These are phyloP conservation scores for Cynopterus sphinx DNA, from an alignment of 2,797 vertebrate species.

Conservation along the genomic window DNA sequence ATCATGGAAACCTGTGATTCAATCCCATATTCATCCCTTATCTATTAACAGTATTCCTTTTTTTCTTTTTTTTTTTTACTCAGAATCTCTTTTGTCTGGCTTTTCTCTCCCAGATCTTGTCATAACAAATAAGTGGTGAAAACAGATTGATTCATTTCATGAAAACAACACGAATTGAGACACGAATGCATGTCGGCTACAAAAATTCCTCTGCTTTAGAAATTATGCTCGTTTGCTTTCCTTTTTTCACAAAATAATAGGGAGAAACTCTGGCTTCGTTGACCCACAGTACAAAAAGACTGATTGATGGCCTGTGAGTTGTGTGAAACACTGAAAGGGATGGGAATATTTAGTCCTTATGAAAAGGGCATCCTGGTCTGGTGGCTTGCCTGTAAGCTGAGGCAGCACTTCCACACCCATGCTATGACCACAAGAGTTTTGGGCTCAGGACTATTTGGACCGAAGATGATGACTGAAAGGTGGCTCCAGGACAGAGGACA, in stretches of 20 bases:
- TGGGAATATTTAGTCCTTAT: background rate
- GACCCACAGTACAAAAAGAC: background rate
- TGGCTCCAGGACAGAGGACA: background rate
- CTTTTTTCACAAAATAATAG: background rate
- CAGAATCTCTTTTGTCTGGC: background rate
- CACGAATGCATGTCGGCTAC: background rate
- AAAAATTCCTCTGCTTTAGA: slow-evolving; percentile 17
- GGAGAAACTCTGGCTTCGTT: background rate
- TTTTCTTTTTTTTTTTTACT: background rate
- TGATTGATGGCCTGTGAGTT: background rate
- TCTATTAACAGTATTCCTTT: background rate
- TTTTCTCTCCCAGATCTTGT: background rate
- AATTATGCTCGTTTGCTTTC: background rate
- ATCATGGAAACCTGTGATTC: background rate
- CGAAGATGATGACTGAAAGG: background rate
- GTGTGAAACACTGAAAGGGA: background rate
- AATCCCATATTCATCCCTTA: background rate
- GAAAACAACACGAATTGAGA: background rate
- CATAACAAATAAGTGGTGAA: background rate
- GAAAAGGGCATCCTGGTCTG: background rate
- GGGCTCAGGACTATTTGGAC: background rate
- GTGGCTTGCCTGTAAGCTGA: background rate
- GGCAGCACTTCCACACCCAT: background rate
- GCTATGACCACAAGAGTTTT: background rate
- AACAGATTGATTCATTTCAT: background rate